A percentile compares a stretch with the other conserved stretches of the same genome.
phyloP scores from a whole-genome alignment of 2,888 invertebrate species.

The Pseudococcus jackbeardsleyi region DNA sequence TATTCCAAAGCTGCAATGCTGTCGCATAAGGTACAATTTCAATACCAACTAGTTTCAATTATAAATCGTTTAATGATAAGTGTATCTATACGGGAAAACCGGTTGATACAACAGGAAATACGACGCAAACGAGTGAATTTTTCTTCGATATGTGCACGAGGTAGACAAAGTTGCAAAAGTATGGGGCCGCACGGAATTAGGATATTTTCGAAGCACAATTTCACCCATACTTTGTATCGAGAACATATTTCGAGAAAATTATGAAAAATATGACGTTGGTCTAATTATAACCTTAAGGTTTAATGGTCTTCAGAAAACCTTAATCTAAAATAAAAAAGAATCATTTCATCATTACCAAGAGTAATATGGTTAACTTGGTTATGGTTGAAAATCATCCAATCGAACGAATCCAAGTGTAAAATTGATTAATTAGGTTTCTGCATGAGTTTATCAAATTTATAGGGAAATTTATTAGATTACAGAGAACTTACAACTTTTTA shows the following conservation, averaged over 20 bases:
- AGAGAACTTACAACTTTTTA: not conserved
- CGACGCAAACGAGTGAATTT: conserved; percentile 4
- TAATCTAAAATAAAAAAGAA: not conserved
- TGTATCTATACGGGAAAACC: conserved; percentile 1
- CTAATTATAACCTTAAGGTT: not conserved
- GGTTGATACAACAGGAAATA: conserved; percentile 35
- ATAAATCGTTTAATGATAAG: conserved; percentile 22
- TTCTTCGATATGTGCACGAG: not conserved
- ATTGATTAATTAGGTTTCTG: not conserved
- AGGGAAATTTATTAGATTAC: not conserved
- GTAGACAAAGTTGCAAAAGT: not conserved
- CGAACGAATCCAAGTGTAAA: conserved; percentile 32
- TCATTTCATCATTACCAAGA: not conserved
- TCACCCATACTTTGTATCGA: no score
- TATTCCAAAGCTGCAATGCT: not conserved
- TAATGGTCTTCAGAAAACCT: no score
- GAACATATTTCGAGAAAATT: not conserved
- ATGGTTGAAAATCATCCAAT: conserved; percentile 13
- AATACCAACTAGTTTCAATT: conserved; percentile 47
- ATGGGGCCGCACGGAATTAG: not conserved
- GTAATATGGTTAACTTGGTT: not conserved
- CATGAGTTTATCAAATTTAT: not conserved
- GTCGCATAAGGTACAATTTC: conserved; percentile 29
- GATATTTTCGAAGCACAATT: no score
- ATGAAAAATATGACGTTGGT: not conserved